Evolutionary conservation across 2,888 invertebrate species (phyloP).

Genomic region (Apocheima hispidaria): DNA sequence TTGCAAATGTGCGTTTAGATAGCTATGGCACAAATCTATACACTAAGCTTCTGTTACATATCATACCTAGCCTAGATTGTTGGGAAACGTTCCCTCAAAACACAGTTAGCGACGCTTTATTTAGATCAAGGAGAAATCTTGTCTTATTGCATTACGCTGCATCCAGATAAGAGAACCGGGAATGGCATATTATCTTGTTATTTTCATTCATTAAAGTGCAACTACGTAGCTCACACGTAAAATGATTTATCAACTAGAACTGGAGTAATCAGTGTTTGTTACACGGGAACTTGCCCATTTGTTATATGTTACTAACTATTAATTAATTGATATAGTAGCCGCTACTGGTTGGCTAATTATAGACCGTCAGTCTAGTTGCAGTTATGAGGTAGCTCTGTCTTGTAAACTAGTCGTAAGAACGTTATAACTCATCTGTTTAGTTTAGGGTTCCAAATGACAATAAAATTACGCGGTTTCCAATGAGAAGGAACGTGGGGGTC

Average conservation of each 20-base stretch:
- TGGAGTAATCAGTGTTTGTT: conserved; percentile 40
- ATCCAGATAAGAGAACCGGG: conserved; percentile 4
- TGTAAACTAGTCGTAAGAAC: background rate
- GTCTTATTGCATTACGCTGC: background rate
- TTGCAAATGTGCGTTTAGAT: no score
- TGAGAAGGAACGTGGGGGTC: no score
- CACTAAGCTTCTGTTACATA: no score
- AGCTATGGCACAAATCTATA: no score
- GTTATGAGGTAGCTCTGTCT: conserved; percentile 3
- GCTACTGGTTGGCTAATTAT: conserved; percentile 33
- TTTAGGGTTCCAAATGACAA: no score
- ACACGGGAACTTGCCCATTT: conserved; percentile 46
- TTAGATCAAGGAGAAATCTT: background rate
- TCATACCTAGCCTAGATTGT: background rate
- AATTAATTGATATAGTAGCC: conserved; percentile 38
- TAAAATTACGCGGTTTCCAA: no score
- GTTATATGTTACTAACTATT: conserved; percentile 28
- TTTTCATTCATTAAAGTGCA: conserved; percentile 16
- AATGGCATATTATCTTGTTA: conserved; percentile 17
- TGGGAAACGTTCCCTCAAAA: background rate
- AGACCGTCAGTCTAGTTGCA: conserved; percentile 11
- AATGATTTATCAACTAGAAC: no score
- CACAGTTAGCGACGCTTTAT: background rate
- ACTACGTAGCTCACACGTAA: conserved; percentile 12
- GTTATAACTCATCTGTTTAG: background rate